A percentile compares a stretch with the other conserved stretches of the same genome.
Conservation (phyloP, 2,113 vertebrate genomes). For the Tapirus terrestris region DNA sequence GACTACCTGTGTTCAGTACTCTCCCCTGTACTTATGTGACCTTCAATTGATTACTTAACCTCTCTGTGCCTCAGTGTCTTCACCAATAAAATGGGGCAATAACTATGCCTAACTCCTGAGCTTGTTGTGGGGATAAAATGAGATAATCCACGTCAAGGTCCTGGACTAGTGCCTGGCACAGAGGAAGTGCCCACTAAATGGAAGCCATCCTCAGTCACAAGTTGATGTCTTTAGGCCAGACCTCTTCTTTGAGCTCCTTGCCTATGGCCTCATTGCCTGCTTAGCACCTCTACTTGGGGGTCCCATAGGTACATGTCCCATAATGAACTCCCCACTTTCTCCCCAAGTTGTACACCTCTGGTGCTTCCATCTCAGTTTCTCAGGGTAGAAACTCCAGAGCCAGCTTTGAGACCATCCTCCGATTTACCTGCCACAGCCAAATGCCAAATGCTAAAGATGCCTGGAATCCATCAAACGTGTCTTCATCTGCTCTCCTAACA, state of each 20-base stretch:
- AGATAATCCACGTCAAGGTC: background rate
- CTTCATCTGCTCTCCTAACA: background rate
- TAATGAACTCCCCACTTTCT: background rate
- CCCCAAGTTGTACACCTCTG: accelerated
- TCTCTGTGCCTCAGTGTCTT: background rate
- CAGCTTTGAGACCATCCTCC: background rate
- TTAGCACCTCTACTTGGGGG: background rate
- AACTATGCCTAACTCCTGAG: background rate
- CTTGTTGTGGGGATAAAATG: background rate
- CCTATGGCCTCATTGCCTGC: background rate
- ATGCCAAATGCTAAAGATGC: background rate
- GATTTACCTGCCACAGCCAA: background rate
- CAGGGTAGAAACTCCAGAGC: background rate
- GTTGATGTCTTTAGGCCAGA: background rate
- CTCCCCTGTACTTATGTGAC: background rate
- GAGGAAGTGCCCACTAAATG: background rate
- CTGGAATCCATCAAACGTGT: background rate
- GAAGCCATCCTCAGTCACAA: no score
- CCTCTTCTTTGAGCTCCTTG: background rate
- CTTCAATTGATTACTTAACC: background rate
- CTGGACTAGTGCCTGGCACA: background rate
- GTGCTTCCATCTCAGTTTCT: background rate
- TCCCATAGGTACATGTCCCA: background rate
- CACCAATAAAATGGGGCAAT: background rate
- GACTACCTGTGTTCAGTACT: background rate